Evolutionary conservation across 2,888 invertebrate species (phyloP), one percentile per base, ranked within the genome.

Genomic region (Thymelicus lineola): DNA sequence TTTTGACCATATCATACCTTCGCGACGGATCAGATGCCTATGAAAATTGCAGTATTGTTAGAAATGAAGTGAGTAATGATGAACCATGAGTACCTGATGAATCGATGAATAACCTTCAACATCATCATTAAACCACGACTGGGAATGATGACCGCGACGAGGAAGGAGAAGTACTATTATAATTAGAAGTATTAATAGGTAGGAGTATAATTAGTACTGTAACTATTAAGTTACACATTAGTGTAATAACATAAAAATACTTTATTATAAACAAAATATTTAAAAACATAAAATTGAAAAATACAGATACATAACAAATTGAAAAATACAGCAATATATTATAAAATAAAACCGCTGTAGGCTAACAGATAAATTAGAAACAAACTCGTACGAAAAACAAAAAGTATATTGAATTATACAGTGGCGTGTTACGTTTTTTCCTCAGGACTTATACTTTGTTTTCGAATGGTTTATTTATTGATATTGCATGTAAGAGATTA

Each of bases 401-500:
- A 76, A 75, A 76, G 72, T 74, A 72, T 71, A 76, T 74, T 75
- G 72, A 73, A 75, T 72, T 74, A 74, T 71, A 72, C 72, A 72
- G 73, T 74, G 75, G 74, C 71, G 73, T 75, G 74, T 70, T 65
- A 66, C 65, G 70, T 73, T 70, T 73, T 73, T 73, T 75, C 70
- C 63, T 67, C 72, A 72, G 73, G 71, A 73, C 79, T 78, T 79
- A 73, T 78, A 85, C 81, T 83, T 86, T 86, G 84, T 88, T 88
- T 86, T 80, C 77, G 75, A 82, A 82, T 76, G 76, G 80, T 81
- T 86, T 88, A 90, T 91, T 91, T 91, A 92, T 91, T 87, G 88
- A 85, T 87, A 89, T 87, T 80, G 86, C 86, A 83, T 86, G 85
- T 85, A 82, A 80, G 82, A 89, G 91, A 93, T 92, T 91, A 91